These are phyloP conservation scores for Phenacoccus solenopsis DNA, from an alignment of 1,140 invertebrate species.

Conservation along the genomic window DNA sequence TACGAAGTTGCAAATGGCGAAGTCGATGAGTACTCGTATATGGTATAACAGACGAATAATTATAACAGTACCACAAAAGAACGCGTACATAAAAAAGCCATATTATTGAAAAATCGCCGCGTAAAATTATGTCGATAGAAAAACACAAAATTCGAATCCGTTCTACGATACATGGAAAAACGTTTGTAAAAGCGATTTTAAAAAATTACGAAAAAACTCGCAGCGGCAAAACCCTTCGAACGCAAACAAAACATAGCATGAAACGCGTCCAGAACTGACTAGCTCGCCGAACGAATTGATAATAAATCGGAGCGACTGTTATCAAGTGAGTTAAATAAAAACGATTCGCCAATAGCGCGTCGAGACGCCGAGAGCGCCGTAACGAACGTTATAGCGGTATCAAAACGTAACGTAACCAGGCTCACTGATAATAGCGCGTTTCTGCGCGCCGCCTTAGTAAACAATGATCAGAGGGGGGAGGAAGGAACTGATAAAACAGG, in stretches of 20 bases:
- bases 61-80: constrained; percentile 2
- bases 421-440: neutral
- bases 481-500: neutral
- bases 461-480: neutral
- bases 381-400: neutral
- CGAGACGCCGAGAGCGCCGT: neutral
- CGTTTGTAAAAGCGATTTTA: too few relatives aligned
- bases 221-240: neutral
- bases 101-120: neutral
- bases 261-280: neutral
- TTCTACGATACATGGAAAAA: neutral
- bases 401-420: neutral
- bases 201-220: neutral
- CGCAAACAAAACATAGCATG: neutral
- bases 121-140: neutral
- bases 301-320: neutral
- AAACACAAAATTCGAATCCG: neutral
- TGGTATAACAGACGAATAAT: neutral
- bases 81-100: neutral
- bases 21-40: neutral
- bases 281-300: neutral
- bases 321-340: neutral
- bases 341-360: neutral
- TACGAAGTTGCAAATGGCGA: neutral
- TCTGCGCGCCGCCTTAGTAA: neutral